A percentile compares a stretch with the other conserved stretches of the same genome.
Conservation (phyloP, 2,113 vertebrate species). For the Arothron firmamentum region DNA sequence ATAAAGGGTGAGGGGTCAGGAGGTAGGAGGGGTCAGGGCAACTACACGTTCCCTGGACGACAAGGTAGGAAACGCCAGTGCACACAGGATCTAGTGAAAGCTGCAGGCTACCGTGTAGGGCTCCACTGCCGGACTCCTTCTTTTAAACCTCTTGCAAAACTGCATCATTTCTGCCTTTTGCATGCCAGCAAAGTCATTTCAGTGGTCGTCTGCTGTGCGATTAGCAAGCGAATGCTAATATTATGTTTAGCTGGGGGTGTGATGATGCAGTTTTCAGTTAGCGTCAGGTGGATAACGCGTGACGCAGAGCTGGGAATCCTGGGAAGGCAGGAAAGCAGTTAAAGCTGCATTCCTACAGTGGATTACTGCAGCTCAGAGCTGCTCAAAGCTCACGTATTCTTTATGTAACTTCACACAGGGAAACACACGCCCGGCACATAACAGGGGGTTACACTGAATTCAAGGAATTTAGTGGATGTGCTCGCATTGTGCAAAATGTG, state of each 20-base stretch:
- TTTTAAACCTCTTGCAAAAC: too few species aligned
- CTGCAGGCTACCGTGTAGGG: neutral
- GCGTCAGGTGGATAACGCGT: conserved; percentile 60
- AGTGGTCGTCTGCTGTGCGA: too few species aligned
- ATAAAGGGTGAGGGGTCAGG: conserved; percentile 12
- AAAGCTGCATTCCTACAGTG: conserved; percentile 64
- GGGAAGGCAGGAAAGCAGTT: conserved; percentile 61
- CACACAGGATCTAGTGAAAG: neutral
- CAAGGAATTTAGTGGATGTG: neutral
- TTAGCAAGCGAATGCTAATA: neutral
- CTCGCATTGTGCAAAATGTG: too few species aligned
- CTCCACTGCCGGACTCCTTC: neutral
- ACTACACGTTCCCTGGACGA: conserved; percentile 47
- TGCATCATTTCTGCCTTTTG: too few species aligned
- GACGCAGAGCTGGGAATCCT: conserved; percentile 47
- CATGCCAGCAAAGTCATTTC: too few species aligned
- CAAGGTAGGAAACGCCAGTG: conserved; percentile 23
- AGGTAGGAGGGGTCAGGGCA: conserved; percentile 28
- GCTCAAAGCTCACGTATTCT: conserved; percentile 45
- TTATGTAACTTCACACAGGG: conserved; percentile 10
- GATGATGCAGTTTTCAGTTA: neutral
- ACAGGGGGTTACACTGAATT: too few species aligned
- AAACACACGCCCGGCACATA: conserved; percentile 14
- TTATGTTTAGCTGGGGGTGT: too few species aligned
- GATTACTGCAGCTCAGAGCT: conserved; percentile 64